Percentiles rank a stretch among this genome's conserved stretches.
phyloP scores from a whole-genome alignment of 92 coral and sea anemone genomes.

The Actinostola sp. region DNA sequence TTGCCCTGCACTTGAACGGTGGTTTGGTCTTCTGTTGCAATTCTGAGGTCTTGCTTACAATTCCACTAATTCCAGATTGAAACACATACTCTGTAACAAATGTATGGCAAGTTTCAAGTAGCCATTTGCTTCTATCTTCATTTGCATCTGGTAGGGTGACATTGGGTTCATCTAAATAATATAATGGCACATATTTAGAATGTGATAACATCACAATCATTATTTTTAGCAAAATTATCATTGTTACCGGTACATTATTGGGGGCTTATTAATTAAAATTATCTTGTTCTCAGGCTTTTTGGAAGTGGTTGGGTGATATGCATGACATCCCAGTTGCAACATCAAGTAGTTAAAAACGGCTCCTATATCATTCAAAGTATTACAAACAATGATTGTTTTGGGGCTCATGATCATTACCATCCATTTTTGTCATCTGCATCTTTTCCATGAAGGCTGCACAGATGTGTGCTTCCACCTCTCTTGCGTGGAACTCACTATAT shows the following conservation, averaged over 20 bases:
- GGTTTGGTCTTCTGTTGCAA: constrained; percentile 38
- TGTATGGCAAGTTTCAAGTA: not conserved
- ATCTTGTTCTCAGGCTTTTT: constrained; percentile 1
- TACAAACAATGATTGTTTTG: constrained; percentile 29
- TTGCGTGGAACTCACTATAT: constrained; percentile 36
- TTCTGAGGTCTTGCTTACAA: constrained; percentile 25
- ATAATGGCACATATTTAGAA: not conserved
- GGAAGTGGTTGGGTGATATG: not conserved
- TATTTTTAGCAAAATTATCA: too few species aligned
- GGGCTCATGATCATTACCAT: constrained; percentile 6
- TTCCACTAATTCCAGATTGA: not conserved
- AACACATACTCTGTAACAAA: constrained; percentile 9
- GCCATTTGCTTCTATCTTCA: not conserved
- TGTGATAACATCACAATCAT: not conserved
- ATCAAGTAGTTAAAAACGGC: constrained; percentile 29
- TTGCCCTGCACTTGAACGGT: constrained; percentile 54
- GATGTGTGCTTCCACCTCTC: constrained; percentile 47
- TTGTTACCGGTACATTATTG: too few species aligned
- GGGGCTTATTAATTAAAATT: too few species aligned
- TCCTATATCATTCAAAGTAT: constrained; percentile 32
- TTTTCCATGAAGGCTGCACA: constrained; percentile 54
- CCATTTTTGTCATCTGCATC: constrained; percentile 19
- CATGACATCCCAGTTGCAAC: constrained; percentile 28
- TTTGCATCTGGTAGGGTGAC: not conserved
- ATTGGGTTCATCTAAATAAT: not conserved